A percentile compares a stretch with the other conserved stretches of the same genome.
These are phyloP conservation scores for Ditylenchus weischeri DNA, from an alignment of 2,888 invertebrate genomes.

Conservation along the genomic window DNA sequence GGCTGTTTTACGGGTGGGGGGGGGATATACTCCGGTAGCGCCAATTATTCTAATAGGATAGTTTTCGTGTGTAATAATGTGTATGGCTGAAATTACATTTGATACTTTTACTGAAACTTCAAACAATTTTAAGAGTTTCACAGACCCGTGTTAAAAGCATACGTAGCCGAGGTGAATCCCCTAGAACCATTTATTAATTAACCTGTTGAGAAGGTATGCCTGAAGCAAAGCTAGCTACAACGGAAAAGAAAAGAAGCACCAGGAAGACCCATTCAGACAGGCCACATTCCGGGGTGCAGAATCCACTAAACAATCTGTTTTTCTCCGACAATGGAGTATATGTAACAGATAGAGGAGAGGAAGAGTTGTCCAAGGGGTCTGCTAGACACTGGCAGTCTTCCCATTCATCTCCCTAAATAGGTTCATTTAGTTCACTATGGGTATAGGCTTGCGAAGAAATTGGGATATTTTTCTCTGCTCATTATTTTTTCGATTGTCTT, in stretches of 20 bases:
- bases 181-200: background rate
- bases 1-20: no score
- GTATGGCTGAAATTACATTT: background rate
- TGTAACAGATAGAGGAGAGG: background rate
- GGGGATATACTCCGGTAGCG: no score
- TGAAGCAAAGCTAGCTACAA: constrained; percentile 55
- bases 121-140: background rate
- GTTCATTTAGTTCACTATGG: background rate
- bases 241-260: constrained; percentile 51
- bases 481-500: no score
- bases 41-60: no score
- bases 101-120: background rate
- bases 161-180: background rate
- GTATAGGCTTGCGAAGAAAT: no score
- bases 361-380: constrained; percentile 15
- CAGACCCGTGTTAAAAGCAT: background rate
- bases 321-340: background rate
- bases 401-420: constrained; percentile 35
- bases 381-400: constrained; percentile 31
- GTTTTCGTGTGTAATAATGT: no score
- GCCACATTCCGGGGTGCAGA: constrained; percentile 50
- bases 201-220: constrained; percentile 57
- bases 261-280: constrained; percentile 48
- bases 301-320: constrained; percentile 30
- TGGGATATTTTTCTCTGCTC: no score